phyloP scores from a whole-genome alignment of 2,797 vertebrate genomes.

The Siniperca scherzeri region DNA sequence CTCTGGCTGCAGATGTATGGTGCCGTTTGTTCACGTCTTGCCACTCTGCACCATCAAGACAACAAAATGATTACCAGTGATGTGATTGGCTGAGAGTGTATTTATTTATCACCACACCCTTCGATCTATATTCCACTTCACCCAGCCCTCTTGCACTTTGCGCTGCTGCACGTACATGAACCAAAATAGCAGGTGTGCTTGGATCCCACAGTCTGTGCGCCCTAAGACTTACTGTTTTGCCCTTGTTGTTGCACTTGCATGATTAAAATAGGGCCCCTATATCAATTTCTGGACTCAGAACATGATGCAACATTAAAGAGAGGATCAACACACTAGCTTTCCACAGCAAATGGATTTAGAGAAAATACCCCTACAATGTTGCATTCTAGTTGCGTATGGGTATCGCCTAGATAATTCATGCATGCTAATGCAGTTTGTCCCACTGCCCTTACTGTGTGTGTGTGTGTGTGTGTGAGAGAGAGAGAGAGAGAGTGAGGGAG shows the following conservation, averaged over 20 bases:
- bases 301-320: constrained; percentile 8
- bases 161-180: not conserved
- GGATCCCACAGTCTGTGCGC: no score
- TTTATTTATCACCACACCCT: not conserved
- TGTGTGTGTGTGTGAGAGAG: constrained; percentile 5
- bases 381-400: constrained; percentile 3
- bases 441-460: constrained; percentile 12
- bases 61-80: not conserved
- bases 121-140: not conserved
- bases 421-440: constrained; percentile 46
- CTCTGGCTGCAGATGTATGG: not conserved
- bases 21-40: not conserved
- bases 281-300: not conserved
- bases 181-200: not conserved
- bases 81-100: not conserved
- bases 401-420: constrained; percentile 26
- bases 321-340: not conserved
- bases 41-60: not conserved
- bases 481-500: constrained; percentile 12
- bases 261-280: not conserved
- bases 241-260: not conserved
- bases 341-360: not conserved
- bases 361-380: not conserved
- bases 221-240: not conserved
- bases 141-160: not conserved